Evolutionary conservation across 2,888 invertebrate genomes (phyloP).

Genomic region (Scaptodrosophila latifasciaeformis): DNA sequence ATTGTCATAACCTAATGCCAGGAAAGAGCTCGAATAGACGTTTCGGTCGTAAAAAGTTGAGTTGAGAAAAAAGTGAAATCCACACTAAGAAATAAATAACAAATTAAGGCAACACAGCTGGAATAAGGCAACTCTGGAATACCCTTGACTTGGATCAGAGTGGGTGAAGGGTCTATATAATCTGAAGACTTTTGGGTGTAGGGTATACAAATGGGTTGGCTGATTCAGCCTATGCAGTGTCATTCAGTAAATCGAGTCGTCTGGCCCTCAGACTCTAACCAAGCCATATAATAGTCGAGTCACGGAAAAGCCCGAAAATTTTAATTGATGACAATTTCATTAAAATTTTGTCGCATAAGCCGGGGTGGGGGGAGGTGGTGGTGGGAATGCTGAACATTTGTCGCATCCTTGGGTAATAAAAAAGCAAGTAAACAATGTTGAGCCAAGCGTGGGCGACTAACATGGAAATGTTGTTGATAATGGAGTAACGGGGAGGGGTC

Average conservation of each 20-base stretch:
- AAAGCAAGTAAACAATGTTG: slow-evolving; percentile 40
- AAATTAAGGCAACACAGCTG: too few species aligned
- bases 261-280: too few species aligned
- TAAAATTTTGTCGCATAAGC: slow-evolving; percentile 48
- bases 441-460: slow-evolving; percentile 40
- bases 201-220: too few species aligned
- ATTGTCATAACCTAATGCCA: slow-evolving; percentile 47
- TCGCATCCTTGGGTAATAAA: slow-evolving; percentile 41
- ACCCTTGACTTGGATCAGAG: too few species aligned
- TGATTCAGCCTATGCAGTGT: too few species aligned
- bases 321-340: slow-evolving; percentile 74
- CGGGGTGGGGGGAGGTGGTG: slow-evolving; percentile 11
- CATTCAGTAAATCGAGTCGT: slow-evolving; percentile 15
- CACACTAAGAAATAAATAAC: slow-evolving; percentile 12
- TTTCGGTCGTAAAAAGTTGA: slow-evolving; percentile 51
- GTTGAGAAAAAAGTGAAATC: slow-evolving; percentile 18
- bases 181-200: slow-evolving; percentile 25
- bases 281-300: too few species aligned
- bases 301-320: slow-evolving; percentile 55
- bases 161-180: slow-evolving; percentile 37
- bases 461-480: slow-evolving; percentile 23
- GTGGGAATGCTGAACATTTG: slow-evolving; percentile 37
- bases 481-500: slow-evolving; percentile 15
- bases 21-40: slow-evolving; percentile 38
- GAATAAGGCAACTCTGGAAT: too few species aligned